Percentiles rank a stretch among this genome's conserved stretches.
Conservation (phyloP, 2,113 vertebrate species). For the Eleginops maclovinus region DNA sequence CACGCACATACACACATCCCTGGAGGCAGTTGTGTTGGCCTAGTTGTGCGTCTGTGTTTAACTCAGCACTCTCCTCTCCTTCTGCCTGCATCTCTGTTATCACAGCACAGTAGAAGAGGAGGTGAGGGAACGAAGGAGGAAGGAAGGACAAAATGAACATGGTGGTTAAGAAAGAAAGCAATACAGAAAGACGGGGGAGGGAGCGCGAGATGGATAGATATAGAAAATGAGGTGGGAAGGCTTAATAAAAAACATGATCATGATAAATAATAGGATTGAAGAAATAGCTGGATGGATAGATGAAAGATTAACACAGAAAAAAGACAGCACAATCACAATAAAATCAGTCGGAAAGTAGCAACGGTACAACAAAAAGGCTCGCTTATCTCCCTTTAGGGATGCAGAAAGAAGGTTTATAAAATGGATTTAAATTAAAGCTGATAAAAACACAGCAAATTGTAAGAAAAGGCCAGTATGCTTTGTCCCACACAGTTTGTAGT, state of each 20-base stretch:
- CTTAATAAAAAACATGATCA: rapidly evolving
- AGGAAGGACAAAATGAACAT: slow-evolving; percentile 12
- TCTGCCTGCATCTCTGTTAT: slow-evolving; percentile 63
- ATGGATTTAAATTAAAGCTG: neutral
- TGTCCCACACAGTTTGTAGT: neutral
- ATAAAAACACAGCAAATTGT: slow-evolving; percentile 6
- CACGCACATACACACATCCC: slow-evolving; percentile 55
- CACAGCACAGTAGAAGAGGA: slow-evolving; percentile 48
- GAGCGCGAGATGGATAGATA: neutral
- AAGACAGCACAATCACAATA: neutral
- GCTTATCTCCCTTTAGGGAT: neutral
- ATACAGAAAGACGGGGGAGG: neutral
- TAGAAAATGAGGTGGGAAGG: neutral
- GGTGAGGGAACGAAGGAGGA: slow-evolving; percentile 32
- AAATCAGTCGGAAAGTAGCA: neutral
- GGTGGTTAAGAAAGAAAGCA: neutral
- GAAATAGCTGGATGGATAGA: neutral
- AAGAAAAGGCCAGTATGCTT: neutral
- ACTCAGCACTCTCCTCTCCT: slow-evolving; percentile 62
- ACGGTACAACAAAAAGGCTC: neutral
- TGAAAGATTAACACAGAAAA: neutral
- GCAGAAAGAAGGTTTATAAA: neutral
- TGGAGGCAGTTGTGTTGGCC: slow-evolving; percentile 74
- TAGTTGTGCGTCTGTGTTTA: slow-evolving; percentile 76
- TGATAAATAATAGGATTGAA: neutral